Evolutionary conservation across 2,113 vertebrate species (phyloP), one percentile per base, ranked within the genome.

Genomic region (Sporophila hypoxantha): DNA sequence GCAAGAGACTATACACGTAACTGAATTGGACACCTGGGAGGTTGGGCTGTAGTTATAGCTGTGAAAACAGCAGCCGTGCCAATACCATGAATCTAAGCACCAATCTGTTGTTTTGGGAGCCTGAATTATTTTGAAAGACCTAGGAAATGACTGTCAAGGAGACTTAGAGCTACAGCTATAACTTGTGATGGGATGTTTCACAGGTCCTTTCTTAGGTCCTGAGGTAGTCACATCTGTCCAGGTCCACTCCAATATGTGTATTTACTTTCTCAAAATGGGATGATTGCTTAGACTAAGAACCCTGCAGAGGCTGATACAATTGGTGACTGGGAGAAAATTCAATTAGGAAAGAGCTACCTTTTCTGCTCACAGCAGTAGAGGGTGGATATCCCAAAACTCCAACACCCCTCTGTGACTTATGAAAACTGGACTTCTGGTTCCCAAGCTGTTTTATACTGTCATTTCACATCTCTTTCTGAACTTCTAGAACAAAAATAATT

Each of bases 1-100:
- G 70, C 62, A 68, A 61, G 81, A 82, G 55, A 62, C 83, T 86
- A 20, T 41, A 37, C 42, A 50, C 56, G 11, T 66, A 87, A 82
- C 53, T 78, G 90, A 86, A 94, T 84, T 73, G 83, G 88, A 65
- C 92, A 94, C 90, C 80, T 91, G 93, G 93, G 88, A 94, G 55
- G 62, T 9, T 87, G 75, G 75, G n/a, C 52, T 88, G 81, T 41
- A 88, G 80, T 88, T 86, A 82, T 41, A 79, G 88, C 88, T 88
- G 77, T 66, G 86, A 92, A 92, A 94, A 92, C 75, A 92, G 70
- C 81, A 88, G 88, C 83, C 34, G 34, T 50, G 56, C 77, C 70
- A 65, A 39, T 13, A 41, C 12, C 0, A 36, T 39, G 70, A 88
- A 61, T 76, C 55, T 86, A 82, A 94, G 70, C 75, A 91, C 60